Evolutionary conservation across 2,797 vertebrate genomes (phyloP).

Genomic region (Stomatorhinus walkeri): DNA sequence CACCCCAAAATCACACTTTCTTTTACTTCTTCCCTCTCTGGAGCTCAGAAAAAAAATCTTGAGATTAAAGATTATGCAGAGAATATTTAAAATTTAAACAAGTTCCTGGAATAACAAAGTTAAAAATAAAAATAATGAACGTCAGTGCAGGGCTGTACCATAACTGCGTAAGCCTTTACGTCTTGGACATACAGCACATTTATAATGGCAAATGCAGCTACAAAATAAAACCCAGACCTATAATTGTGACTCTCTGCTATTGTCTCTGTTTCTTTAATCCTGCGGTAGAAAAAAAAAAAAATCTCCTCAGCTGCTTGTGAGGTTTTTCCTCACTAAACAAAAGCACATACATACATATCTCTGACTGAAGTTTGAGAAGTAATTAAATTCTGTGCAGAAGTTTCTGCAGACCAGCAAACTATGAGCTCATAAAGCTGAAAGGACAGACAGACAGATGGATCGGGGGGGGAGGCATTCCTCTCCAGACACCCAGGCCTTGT

Average conservation of each 20-base stretch:
- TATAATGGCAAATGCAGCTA: conserved; percentile 11
- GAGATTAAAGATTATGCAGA: conserved; percentile 35
- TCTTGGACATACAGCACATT: conserved; percentile 29
- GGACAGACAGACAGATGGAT: not conserved
- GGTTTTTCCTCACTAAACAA: not conserved
- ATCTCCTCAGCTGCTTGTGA: not conserved
- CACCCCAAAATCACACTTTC: not conserved
- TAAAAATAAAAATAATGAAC: conserved; percentile 18
- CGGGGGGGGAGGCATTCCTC: not conserved
- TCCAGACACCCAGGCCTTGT: not conserved
- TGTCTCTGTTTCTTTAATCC: not conserved
- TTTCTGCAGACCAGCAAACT: not conserved
- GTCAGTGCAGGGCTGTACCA: conserved; percentile 33
- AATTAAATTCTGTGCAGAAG: not conserved
- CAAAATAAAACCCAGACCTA: conserved; percentile 24
- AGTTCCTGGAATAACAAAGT: not conserved
- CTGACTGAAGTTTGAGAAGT: not conserved
- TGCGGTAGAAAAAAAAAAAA: not conserved
- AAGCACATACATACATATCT: not conserved
- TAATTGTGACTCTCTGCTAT: not conserved
- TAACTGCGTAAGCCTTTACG: conserved; percentile 31
- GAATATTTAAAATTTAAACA: conserved; percentile 31
- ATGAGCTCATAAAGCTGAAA: not conserved
- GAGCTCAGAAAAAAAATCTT: conserved; percentile 19
- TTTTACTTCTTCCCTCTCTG: not conserved